Evolutionary conservation across 2,888 invertebrate genomes (phyloP), one percentile per base, ranked within the genome.

Genomic region (Fissipunctia ypsillon): DNA sequence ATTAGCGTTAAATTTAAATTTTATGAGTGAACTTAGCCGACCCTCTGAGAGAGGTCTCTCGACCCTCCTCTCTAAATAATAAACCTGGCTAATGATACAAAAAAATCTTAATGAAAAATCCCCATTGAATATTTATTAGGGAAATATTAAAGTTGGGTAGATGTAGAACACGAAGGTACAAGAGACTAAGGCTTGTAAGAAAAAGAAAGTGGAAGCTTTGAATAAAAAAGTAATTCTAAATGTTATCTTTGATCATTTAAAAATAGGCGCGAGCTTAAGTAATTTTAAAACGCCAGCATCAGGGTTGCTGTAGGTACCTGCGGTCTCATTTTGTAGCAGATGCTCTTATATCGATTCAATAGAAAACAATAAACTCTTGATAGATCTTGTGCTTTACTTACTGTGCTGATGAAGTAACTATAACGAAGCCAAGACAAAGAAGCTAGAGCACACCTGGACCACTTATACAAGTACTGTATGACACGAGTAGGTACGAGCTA

Each of bases 1-100:
- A 90, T 89, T 87, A 89, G 86, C 87, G 87, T 88, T 81, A 89
- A 90, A 91, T 92, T 91, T 89, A 85, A 91, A 91, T 92, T 92
- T 91, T 89, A 90, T 88, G 88, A 90, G 88, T 75, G 87, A 88
- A 88, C 90, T 90, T 89, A 89, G 83, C 87, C 88, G 88, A 86
- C 82, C 78, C 84, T 80, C 85, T 65, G 65, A 71, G 60, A 63
- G 77, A 87, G 76, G 80, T 69, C 73, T 74, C 71, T 57, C 75
- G 64, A 81, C 86, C 87, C 88, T 88, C 87, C 87, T 88, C 89
- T 91, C 89, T 91, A 91, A 91, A 91, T 91, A 92, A 92, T 93
- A 91, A 93, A 91, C 88, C 87, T 83, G 86, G 84, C 88, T 91
- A 93, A 94, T 93, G 92, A 92, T 90, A 90, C 88, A 88, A 90